These are phyloP conservation scores for Scomber colias DNA, from an alignment of 2,113 vertebrate genomes.

Conservation along the genomic window DNA sequence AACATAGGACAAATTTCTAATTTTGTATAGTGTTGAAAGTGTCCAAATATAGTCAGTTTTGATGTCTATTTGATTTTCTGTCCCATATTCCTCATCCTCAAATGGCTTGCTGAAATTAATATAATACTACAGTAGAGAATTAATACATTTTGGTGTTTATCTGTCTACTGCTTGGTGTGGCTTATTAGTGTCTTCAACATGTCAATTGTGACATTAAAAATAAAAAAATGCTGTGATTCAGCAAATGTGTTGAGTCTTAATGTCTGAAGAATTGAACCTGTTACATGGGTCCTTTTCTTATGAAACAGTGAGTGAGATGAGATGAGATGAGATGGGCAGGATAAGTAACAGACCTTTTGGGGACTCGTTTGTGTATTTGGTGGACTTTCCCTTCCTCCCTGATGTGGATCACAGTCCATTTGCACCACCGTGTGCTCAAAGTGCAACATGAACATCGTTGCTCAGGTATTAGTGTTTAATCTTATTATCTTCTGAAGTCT, in stretches of 20 bases:
- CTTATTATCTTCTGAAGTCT: constrained; percentile 46
- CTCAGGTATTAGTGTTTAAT: constrained; percentile 48
- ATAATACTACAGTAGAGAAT: background rate
- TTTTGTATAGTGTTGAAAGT: constrained; percentile 6
- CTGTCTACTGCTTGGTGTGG: background rate
- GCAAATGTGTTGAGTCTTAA: background rate
- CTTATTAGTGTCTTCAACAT: background rate
- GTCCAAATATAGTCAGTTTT: background rate
- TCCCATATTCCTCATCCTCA: background rate
- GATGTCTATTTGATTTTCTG: background rate
- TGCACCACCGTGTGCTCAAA: constrained; percentile 43
- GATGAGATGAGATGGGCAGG: background rate
- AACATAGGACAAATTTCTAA: background rate
- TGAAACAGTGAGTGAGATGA: background rate
- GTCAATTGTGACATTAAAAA: background rate
- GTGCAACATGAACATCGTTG: too few relatives aligned
- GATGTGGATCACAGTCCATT: background rate
- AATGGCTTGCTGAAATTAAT: background rate
- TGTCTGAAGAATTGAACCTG: constrained; percentile 15
- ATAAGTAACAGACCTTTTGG: background rate
- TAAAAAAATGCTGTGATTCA: constrained; percentile 15
- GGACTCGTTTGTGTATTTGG: too few relatives aligned
- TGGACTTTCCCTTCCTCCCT: too few relatives aligned
- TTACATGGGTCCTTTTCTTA: background rate
- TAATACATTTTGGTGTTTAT: background rate